Evolutionary conservation across 2,888 invertebrate species (phyloP).

Genomic region (Agrotis exclamationis): DNA sequence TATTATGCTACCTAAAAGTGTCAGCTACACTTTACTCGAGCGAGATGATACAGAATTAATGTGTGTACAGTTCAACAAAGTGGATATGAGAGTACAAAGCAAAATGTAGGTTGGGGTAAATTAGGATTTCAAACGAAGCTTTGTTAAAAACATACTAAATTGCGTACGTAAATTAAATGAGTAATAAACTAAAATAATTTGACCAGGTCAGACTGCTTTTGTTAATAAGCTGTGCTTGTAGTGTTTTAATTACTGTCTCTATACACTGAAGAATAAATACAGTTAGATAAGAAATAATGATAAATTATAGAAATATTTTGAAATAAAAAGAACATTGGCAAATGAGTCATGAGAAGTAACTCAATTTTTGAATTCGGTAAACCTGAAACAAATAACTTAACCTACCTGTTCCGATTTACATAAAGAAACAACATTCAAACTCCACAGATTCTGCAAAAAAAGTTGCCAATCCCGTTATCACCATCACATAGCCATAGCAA

Average conservation of each 20-base stretch:
- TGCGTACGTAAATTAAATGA: background rate
- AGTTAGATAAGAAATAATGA: too few species aligned
- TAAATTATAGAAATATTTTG: background rate
- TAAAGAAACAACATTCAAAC: background rate
- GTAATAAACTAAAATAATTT: background rate
- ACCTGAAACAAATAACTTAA: background rate
- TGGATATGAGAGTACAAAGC: background rate
- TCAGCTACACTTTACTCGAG: slow-evolving; percentile 53
- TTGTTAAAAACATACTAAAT: background rate
- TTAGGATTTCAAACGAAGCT: background rate
- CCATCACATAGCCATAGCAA: slow-evolving; percentile 5
- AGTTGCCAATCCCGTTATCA: background rate
- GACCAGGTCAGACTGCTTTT: background rate
- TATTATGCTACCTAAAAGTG: slow-evolving; percentile 70
- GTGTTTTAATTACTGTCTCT: background rate
- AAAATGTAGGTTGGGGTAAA: background rate
- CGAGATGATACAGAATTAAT: slow-evolving; percentile 56
- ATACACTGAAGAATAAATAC: background rate
- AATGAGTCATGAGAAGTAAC: background rate
- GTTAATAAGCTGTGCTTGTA: background rate
- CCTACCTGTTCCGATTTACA: background rate
- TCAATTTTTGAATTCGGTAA: background rate
- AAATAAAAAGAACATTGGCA: background rate
- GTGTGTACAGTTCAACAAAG: slow-evolving; percentile 21
- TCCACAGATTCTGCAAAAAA: background rate